Conservation (phyloP, 2,888 invertebrate species). For the Trisateles emortualis region DNA sequence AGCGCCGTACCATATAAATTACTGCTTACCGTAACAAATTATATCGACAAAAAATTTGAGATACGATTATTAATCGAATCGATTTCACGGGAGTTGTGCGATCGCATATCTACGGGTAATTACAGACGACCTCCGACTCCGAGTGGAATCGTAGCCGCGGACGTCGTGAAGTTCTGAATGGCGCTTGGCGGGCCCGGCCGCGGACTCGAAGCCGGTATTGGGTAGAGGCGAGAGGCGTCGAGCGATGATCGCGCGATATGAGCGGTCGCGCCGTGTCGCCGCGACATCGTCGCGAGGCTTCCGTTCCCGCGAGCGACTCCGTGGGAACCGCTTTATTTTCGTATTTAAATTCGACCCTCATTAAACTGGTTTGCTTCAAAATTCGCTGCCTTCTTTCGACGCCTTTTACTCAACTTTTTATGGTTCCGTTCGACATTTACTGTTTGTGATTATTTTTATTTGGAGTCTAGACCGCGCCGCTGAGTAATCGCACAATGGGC, state of each 20-base stretch:
- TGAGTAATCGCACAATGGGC: constrained; percentile 65
- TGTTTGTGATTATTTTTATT: constrained; percentile 75
- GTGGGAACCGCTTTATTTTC: constrained; percentile 86
- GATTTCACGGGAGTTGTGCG: constrained; percentile 67
- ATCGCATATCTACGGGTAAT: constrained; percentile 59
- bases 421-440: constrained; percentile 86
- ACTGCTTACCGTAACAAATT: constrained; percentile 59
- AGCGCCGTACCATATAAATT: constrained; percentile 53
- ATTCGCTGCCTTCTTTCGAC: constrained; percentile 87
- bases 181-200: constrained; percentile 28
- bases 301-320: constrained; percentile 85
- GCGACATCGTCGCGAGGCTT: constrained; percentile 75
- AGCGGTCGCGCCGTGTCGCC: constrained; percentile 56
- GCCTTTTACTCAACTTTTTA: constrained; percentile 87
- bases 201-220: constrained; percentile 31
- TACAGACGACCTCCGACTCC: constrained; percentile 56
- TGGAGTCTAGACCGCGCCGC: constrained; percentile 73
- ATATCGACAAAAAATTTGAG: constrained; percentile 63
- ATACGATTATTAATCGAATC: constrained; percentile 69
- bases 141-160: constrained; percentile 19
- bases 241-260: constrained; percentile 57
- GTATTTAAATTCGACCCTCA: constrained; percentile 87
- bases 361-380: constrained; percentile 86
- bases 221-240: constrained; percentile 53
- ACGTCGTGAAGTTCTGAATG: constrained; percentile 38